Evolutionary conservation across 2,797 vertebrate species (phyloP).

Genomic region (Anguilla megastoma): DNA sequence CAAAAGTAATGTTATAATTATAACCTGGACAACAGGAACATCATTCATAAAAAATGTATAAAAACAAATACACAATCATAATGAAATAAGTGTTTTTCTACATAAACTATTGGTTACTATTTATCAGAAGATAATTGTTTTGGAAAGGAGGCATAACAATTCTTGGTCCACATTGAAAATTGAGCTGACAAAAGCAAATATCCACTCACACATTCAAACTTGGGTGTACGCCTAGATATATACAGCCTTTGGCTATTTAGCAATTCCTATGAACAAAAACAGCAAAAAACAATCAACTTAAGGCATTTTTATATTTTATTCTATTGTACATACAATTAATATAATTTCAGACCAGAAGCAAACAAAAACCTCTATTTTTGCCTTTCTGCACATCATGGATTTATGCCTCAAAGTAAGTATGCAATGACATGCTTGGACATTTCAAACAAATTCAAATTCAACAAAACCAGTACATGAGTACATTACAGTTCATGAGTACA

Average conservation of each 20-base stretch:
- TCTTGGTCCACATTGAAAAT: not conserved
- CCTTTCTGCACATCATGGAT: not conserved
- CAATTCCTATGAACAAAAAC: not conserved
- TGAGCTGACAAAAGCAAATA: not conserved
- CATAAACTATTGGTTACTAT: not conserved
- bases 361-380: not conserved
- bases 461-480: not conserved
- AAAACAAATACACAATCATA: not conserved
- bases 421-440: not conserved
- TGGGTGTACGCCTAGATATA: not conserved
- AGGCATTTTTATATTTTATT: not conserved
- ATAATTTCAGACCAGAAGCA: not conserved
- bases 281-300: not conserved
- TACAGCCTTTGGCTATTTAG: not conserved
- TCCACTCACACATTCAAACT: not conserved
- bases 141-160: not conserved
- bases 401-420: not conserved
- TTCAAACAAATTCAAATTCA: not conserved
- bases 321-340: not conserved
- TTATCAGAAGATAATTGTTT: not conserved
- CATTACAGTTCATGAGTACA: not conserved
- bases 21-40: constrained; percentile 22
- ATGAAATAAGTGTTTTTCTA: not conserved
- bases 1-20: constrained; percentile 39
- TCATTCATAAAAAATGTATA: not conserved